Percentiles rank a stretch among this genome's conserved stretches.
Conservation (phyloP, 2,113 vertebrate species). For the Motacilla alba region DNA sequence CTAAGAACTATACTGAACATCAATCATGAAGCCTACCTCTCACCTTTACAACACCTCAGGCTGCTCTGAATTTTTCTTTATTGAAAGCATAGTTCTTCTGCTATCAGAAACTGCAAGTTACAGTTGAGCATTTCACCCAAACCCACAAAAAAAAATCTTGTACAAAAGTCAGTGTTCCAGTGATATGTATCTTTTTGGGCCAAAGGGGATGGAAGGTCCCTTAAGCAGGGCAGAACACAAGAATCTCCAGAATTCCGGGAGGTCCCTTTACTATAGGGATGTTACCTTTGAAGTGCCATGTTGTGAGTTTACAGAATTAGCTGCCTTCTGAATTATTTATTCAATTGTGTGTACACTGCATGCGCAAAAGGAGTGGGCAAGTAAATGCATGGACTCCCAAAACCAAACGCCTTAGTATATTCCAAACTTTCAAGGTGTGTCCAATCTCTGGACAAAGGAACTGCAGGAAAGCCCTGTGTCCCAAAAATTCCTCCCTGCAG, state of each 20-base stretch:
- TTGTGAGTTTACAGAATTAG: not conserved
- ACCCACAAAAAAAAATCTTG: not conserved
- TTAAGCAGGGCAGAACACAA: not conserved
- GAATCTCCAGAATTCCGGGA: not conserved
- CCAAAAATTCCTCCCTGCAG: not conserved
- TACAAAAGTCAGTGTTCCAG: not conserved
- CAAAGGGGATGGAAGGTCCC: not conserved
- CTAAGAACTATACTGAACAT: not conserved
- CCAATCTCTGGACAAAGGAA: not conserved
- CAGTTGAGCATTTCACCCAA: not conserved
- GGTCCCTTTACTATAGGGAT: not conserved
- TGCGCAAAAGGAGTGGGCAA: not conserved
- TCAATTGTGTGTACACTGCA: rapidly evolving
- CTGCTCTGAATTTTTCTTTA: not conserved
- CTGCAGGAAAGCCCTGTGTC: not conserved
- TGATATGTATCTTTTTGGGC: not conserved
- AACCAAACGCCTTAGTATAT: not conserved
- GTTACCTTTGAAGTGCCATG: not conserved
- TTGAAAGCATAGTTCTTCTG: not conserved
- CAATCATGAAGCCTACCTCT: not conserved
- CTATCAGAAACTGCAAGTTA: not conserved
- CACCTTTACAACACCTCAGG: not conserved
- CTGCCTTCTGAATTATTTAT: not conserved
- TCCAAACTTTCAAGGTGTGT: not conserved
- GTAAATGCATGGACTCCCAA: not conserved